Percentiles rank a stretch among this genome's conserved stretches.
Conservation (phyloP, 2,888 invertebrate genomes). For the Callimorpha dominula region DNA sequence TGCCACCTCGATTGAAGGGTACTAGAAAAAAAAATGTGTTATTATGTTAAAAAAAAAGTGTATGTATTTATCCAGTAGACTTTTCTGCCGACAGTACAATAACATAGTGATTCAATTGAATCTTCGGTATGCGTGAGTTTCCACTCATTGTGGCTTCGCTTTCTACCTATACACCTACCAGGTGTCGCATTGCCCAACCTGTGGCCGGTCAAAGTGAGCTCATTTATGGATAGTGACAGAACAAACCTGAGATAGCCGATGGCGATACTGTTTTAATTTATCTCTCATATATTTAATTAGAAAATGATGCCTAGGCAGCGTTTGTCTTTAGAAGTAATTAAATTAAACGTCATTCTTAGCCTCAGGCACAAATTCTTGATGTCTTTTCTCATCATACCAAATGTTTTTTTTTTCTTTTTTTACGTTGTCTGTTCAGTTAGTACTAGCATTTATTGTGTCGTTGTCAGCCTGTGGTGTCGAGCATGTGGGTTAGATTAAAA, state of each 20-base stretch:
- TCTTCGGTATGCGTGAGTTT: constrained; percentile 77
- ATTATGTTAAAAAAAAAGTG: too few species aligned
- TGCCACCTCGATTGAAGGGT: neutral
- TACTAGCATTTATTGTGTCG: too few species aligned
- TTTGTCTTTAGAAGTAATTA: constrained; percentile 13
- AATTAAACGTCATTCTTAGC: constrained; percentile 5
- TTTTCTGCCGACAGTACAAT: constrained; percentile 60
- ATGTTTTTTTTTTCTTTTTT: too few species aligned
- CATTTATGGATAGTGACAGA: constrained; percentile 47
- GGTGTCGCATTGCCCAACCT: constrained; percentile 79
- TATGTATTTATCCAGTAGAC: neutral
- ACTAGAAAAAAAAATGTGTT: too few species aligned
- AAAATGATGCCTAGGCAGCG: constrained; percentile 27
- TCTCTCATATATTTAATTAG: constrained; percentile 25
- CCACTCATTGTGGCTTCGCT: constrained; percentile 76
- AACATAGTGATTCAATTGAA: constrained; percentile 79
- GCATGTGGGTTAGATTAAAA: too few species aligned
- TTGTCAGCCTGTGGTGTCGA: too few species aligned
- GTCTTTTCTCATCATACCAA: neutral
- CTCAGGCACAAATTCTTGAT: neutral
- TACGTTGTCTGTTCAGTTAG: too few species aligned
- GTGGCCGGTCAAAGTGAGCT: constrained; percentile 24
- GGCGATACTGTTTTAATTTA: constrained; percentile 49
- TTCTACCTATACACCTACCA: constrained; percentile 65
- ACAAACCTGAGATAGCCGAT: constrained; percentile 33